Evolutionary conservation across 2,888 invertebrate species (phyloP).

Genomic region (Thelaira solivaga): DNA sequence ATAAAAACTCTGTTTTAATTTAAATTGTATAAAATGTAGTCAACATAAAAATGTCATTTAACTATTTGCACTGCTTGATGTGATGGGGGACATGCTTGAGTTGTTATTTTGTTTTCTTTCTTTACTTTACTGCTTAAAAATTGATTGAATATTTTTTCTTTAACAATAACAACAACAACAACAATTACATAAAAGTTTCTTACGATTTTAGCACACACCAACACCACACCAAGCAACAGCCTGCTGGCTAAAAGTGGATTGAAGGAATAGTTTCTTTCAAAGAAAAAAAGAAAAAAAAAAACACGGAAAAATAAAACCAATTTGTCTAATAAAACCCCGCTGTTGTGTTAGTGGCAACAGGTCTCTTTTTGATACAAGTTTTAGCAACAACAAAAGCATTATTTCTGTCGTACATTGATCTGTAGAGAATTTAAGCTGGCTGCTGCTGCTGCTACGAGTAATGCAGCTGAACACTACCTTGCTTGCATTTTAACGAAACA

Average conservation of each 20-base stretch:
- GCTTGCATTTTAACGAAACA: conserved; percentile 15
- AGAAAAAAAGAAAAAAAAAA: no score
- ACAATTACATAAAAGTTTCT: not conserved
- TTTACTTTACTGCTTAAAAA: no score
- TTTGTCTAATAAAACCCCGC: conserved; percentile 66
- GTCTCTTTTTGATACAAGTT: conserved; percentile 43
- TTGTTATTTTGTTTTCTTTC: no score
- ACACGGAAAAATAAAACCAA: conserved; percentile 58
- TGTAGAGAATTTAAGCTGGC: conserved; percentile 34
- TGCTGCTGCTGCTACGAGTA: conserved; percentile 16
- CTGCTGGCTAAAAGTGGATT: not conserved
- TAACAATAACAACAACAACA: no score
- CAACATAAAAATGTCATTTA: no score
- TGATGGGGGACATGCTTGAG: no score
- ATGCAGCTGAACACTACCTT: not conserved
- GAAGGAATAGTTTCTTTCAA: conserved; percentile 17
- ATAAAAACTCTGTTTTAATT: no score
- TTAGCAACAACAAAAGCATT: conserved; percentile 14
- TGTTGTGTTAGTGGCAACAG: conserved; percentile 59
- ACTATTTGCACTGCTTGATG: no score
- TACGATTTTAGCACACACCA: conserved; percentile 13
- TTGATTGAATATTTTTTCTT: no score
- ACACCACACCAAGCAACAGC: conserved; percentile 10
- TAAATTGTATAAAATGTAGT: no score
- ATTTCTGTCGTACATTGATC: conserved; percentile 14